Conservation (phyloP, 1,140 invertebrate species). For the Leptopilina clavipes region DNA sequence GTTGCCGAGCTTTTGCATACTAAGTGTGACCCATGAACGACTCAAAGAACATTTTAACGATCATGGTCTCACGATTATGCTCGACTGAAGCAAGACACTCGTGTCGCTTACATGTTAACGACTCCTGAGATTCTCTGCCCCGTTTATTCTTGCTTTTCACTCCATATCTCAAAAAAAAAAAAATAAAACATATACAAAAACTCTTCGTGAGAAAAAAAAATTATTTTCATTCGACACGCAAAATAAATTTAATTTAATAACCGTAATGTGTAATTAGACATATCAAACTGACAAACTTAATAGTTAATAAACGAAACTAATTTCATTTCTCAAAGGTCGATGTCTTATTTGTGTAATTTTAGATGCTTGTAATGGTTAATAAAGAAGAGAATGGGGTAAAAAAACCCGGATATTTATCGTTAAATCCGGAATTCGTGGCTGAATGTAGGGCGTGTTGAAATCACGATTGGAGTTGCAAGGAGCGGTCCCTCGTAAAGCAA, state of each 20-base stretch:
- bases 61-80: conserved; percentile 26
- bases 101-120: conserved; percentile 7
- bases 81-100: conserved; percentile 20
- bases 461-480: conserved; percentile 28
- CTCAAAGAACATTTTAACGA: conserved; percentile 19
- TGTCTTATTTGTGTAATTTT: conserved; percentile 8
- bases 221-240: not conserved
- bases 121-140: conserved; percentile 10
- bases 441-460: conserved; percentile 31
- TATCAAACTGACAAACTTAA: no score
- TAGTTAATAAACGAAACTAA: no score
- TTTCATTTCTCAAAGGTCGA: not conserved
- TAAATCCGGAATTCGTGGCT: conserved; percentile 18
- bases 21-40: conserved; percentile 11
- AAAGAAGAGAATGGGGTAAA: conserved; percentile 16
- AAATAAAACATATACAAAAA: no score
- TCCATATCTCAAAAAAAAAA: not conserved
- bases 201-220: not conserved
- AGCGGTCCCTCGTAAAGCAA: conserved; percentile 28
- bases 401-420: conserved; percentile 32
- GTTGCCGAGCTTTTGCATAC: conserved; percentile 26
- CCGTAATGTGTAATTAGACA: no score
- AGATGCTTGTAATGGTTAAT: not conserved
- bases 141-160: not conserved
- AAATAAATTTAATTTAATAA: no score